Percentiles rank a stretch among this genome's conserved stretches.
These are phyloP conservation scores for Oryzias woworae DNA, from an alignment of 2,113 vertebrate species.

Conservation along the genomic window DNA sequence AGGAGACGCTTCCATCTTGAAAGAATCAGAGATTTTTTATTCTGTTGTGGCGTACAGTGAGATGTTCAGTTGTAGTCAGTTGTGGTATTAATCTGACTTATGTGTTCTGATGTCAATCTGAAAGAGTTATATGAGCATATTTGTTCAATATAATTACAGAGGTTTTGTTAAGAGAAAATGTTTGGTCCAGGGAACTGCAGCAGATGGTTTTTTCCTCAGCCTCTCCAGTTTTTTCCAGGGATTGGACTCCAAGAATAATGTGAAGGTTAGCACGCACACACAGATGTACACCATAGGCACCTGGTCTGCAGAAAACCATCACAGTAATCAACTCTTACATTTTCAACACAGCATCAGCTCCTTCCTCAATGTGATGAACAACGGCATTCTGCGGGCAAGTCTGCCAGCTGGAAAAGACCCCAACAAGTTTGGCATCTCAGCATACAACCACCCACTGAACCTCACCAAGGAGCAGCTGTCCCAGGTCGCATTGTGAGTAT, in stretches of 20 bases:
- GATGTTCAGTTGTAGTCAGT: no score
- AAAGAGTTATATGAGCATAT: neutral
- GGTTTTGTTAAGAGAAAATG: constrained; percentile 2
- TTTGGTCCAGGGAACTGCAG: constrained; percentile 82
- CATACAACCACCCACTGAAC: constrained; percentile 93
- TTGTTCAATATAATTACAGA: neutral
- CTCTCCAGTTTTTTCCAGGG: constrained; percentile 88
- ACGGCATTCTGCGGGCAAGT: constrained; percentile 89
- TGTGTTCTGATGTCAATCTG: no score
- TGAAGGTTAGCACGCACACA: constrained; percentile 84
- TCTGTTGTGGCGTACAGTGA: neutral
- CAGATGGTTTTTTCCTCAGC: constrained; percentile 89
- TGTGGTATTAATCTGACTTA: neutral
- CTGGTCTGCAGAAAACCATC: neutral
- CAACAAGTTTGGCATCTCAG: constrained; percentile 86
- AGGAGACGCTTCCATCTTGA: constrained; percentile 83
- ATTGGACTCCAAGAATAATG: constrained; percentile 91
- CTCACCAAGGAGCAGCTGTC: constrained; percentile 98
- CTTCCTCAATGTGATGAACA: constrained; percentile 97
- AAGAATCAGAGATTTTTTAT: constrained; percentile 73
- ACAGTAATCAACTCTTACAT: neutral
- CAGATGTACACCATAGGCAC: neutral
- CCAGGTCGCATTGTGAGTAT: constrained; percentile 94
- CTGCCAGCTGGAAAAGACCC: constrained; percentile 84
- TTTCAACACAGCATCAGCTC: constrained; percentile 83